Conservation (phyloP, 2,888 invertebrate species). For the Neelides folsomi region DNA sequence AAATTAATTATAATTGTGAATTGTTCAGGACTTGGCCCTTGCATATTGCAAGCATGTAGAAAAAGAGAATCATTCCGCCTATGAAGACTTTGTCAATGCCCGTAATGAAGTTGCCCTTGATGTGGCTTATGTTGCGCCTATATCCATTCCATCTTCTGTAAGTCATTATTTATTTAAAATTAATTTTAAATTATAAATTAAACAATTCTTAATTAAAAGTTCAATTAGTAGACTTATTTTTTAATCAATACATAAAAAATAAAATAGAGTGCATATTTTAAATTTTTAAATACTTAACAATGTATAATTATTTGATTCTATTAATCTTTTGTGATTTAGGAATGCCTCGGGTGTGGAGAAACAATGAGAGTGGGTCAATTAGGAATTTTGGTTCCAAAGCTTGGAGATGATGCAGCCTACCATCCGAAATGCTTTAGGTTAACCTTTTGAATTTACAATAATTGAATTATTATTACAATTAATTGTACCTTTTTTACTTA, state of each 20-base stretch:
- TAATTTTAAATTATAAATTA: neutral
- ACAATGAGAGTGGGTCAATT: conserved; percentile 65
- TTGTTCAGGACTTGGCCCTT: conserved; percentile 28
- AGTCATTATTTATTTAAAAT: conserved; percentile 1
- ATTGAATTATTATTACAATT: too few species aligned
- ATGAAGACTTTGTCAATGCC: conserved; percentile 84
- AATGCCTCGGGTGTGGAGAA: conserved; percentile 71
- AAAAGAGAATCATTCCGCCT: conserved; percentile 60
- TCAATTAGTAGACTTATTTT: neutral
- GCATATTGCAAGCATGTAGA: conserved; percentile 44
- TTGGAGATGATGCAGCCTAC: conserved; percentile 62
- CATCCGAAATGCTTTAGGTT: conserved; percentile 75
- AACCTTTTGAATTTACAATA: too few species aligned
- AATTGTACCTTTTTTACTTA: too few species aligned
- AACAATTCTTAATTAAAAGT: neutral
- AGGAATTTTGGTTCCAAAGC: conserved; percentile 69
- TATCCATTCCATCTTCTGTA: conserved; percentile 28
- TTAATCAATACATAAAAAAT: too few species aligned
- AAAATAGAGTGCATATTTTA: too few species aligned
- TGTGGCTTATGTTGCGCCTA: conserved; percentile 46
- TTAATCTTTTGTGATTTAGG: conserved; percentile 41
- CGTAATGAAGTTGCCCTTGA: conserved; percentile 92
- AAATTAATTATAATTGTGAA: neutral
- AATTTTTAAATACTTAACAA: too few species aligned
- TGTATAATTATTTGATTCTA: conserved; percentile 5